Conservation (phyloP, 2,797 vertebrate genomes). For the Rhyacichthys aspro region DNA sequence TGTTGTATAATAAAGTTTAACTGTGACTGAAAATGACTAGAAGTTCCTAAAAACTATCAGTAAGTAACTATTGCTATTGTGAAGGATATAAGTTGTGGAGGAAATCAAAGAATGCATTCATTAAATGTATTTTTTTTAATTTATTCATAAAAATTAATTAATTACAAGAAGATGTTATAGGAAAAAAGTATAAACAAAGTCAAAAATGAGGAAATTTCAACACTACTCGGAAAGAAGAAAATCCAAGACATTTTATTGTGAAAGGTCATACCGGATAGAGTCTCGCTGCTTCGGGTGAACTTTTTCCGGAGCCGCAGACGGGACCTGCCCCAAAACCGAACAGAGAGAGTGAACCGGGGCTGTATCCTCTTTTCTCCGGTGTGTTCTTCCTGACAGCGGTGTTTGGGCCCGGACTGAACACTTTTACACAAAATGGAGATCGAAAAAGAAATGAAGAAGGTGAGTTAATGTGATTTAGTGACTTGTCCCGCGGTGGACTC, state of each 20-base stretch:
- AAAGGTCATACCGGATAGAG: conserved; percentile 12
- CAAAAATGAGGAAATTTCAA: no score
- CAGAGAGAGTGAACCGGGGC: conserved; percentile 6
- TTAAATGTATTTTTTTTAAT: no score
- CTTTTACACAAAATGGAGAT: conserved; percentile 72
- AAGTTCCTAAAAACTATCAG: no score
- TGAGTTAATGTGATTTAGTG: conserved; percentile 29
- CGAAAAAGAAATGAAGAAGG: conserved; percentile 83
- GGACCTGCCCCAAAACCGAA: conserved; percentile 20
- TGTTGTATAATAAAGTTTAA: no score
- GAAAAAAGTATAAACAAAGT: no score
- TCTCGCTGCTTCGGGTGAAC: fast-evolving
- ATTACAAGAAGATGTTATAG: no score
- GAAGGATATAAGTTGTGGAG: no score
- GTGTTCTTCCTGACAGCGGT: neutral
- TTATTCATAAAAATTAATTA: no score
- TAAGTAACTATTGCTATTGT: no score
- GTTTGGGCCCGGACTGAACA: fast-evolving
- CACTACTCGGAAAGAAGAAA: no score
- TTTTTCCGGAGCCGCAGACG: neutral
- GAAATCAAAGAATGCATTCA: no score
- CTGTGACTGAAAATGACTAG: no score
- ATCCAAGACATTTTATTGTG: conserved; percentile 54
- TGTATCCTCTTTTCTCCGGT: neutral
- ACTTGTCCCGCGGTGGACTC: neutral